Percentiles rank a stretch among this genome's conserved stretches.
Conservation (phyloP, 1,140 invertebrate species). For the Ips nitidus region DNA sequence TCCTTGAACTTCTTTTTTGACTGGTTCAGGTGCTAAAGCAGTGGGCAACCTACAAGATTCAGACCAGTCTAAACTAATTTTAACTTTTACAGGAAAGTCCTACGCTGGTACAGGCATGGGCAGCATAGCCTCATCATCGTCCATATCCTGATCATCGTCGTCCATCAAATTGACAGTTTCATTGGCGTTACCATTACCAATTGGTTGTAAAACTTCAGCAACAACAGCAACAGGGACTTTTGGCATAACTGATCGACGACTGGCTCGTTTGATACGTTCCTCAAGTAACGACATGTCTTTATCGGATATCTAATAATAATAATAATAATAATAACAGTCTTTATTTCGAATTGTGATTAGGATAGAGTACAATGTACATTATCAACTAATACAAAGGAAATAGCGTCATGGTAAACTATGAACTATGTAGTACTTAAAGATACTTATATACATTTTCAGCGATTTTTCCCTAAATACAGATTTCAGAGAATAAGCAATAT, state of each 20-base stretch:
- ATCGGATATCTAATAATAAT: conserved; percentile 73
- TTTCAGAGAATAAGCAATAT: no score
- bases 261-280: conserved; percentile 89
- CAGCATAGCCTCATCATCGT: conserved; percentile 40
- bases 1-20: conserved; percentile 56
- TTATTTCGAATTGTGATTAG: no score
- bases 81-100: conserved; percentile 7
- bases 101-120: conserved; percentile 41
- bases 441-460: no score
- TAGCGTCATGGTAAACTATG: no score
- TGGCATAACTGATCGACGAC: conserved; percentile 55
- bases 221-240: conserved; percentile 24
- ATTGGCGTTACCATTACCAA: conserved; percentile 16
- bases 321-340: neutral
- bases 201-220: conserved; percentile 7
- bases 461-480: no score
- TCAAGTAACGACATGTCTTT: conserved; percentile 93
- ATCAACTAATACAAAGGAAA: no score
- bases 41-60: conserved; percentile 40
- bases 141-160: conserved; percentile 36
- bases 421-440: no score
- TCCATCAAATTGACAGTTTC: conserved; percentile 15
- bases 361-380: no score
- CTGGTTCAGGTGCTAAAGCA: conserved; percentile 46
- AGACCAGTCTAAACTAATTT: neutral